These are phyloP conservation scores for Pongo pygmaeus DNA, from an alignment of 2,113 vertebrate genomes.

Conservation along the genomic window DNA sequence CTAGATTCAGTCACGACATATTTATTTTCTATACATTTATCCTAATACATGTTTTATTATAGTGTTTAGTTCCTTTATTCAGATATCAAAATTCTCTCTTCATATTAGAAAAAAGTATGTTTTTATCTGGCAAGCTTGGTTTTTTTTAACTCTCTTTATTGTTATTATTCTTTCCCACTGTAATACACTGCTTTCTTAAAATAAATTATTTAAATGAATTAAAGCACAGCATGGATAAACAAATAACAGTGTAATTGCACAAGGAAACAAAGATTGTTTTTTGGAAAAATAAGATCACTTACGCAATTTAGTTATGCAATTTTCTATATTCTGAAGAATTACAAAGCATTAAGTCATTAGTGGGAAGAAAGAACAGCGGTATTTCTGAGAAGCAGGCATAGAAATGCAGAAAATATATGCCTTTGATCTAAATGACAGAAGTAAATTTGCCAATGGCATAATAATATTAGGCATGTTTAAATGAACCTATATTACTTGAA, in stretches of 20 bases:
- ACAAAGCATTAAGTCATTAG: conserved; percentile 69
- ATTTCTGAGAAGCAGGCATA: conserved; percentile 54
- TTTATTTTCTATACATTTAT: not conserved
- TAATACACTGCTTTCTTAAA: conserved; percentile 9
- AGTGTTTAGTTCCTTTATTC: not conserved
- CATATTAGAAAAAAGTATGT: not conserved
- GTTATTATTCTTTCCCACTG: not conserved
- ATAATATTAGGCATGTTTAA: conserved; percentile 77
- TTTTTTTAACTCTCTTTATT: not conserved
- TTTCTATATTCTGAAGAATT: conserved; percentile 74
- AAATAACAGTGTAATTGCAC: not conserved
- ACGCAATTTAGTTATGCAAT: conserved; percentile 33
- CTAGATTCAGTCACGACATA: not conserved
- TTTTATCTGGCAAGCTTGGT: not conserved
- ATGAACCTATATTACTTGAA: conserved; percentile 77
- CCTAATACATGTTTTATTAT: not conserved
- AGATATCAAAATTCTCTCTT: not conserved
- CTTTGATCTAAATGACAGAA: conserved; percentile 84
- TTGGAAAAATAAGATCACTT: not conserved
- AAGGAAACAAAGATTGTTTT: not conserved
- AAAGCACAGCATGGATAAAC: not conserved
- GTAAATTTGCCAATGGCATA: conserved; percentile 75
- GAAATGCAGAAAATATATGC: conserved; percentile 73
- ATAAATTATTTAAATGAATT: conserved; percentile 38
- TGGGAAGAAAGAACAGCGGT: conserved; percentile 51